These are phyloP conservation scores for Hippoglossus hippoglossus DNA, from an alignment of 2,797 vertebrate genomes.

Conservation along the genomic window DNA sequence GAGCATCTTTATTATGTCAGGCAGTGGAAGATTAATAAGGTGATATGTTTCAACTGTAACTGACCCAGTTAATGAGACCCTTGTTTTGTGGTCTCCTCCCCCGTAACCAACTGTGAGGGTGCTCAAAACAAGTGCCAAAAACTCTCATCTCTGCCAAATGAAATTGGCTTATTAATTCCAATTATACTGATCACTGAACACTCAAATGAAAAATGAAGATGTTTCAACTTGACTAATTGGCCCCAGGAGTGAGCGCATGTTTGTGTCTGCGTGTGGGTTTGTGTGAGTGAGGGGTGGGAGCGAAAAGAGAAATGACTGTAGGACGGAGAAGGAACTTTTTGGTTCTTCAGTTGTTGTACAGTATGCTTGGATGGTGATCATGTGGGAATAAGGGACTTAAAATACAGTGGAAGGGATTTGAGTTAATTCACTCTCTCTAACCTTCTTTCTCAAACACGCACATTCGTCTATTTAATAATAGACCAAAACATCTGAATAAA, in stretches of 20 bases:
- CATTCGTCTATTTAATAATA: neutral
- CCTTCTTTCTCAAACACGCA: neutral
- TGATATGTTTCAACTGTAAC: slow-evolving; percentile 72
- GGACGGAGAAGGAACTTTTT: slow-evolving; percentile 32
- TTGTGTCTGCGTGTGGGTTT: slow-evolving; percentile 31
- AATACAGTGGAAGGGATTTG: neutral
- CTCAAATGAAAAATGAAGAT: slow-evolving; percentile 91
- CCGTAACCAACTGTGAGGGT: slow-evolving; percentile 75
- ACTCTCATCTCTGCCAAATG: slow-evolving; percentile 81
- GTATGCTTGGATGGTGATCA: neutral
- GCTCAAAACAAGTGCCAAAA: slow-evolving; percentile 81
- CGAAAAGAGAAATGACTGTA: neutral
- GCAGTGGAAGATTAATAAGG: slow-evolving; percentile 68
- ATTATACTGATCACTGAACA: slow-evolving; percentile 91
- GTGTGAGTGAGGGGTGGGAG: slow-evolving; percentile 11
- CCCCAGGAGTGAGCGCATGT: slow-evolving; percentile 77
- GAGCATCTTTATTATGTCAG: slow-evolving; percentile 56
- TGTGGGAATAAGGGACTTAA: neutral
- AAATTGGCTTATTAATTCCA: slow-evolving; percentile 90
- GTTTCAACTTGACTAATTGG: slow-evolving; percentile 91
- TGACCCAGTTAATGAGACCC: slow-evolving; percentile 80
- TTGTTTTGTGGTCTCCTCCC: slow-evolving; percentile 79
- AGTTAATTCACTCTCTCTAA: neutral
- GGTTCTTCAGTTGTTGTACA: neutral
- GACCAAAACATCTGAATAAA: neutral